Evolutionary conservation across 2,888 invertebrate genomes (phyloP).

Genomic region (Yponomeuta plumbellus): DNA sequence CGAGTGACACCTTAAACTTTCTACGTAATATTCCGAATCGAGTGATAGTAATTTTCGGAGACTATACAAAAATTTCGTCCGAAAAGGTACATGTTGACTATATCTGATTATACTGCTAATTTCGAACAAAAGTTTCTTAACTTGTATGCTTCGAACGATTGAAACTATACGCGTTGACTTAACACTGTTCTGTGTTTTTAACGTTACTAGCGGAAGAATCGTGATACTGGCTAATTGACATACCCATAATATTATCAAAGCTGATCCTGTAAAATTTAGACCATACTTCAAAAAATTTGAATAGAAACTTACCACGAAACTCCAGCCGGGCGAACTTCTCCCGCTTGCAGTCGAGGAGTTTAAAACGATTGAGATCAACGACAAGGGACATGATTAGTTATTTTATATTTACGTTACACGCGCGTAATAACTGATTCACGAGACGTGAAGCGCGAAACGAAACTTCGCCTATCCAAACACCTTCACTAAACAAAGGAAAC

Average conservation of each 20-base stretch:
- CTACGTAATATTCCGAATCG: no score
- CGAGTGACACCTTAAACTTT: no score
- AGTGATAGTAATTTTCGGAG: no score
- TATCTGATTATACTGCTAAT: no score
- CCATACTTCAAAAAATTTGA: conserved; percentile 14
- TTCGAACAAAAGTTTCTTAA: no score
- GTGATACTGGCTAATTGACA: no score
- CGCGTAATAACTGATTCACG: conserved; percentile 9
- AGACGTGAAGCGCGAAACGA: conserved; percentile 20
- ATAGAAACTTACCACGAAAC: conserved; percentile 82
- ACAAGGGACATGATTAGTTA: conserved; percentile 78
- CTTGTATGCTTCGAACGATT: no score
- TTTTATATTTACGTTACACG: background rate
- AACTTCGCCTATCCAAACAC: conserved; percentile 17
- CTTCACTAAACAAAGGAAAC: background rate
- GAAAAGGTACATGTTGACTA: no score
- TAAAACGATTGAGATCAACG: conserved; percentile 81
- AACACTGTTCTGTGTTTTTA: no score
- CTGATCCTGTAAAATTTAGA: background rate
- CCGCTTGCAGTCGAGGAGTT: conserved; percentile 80
- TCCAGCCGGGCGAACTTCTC: conserved; percentile 82
- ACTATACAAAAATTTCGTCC: no score
- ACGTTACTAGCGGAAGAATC: no score
- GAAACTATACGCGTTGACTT: no score
- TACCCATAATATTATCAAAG: background rate